phyloP scores from a whole-genome alignment of 2,113 vertebrate species.

The Dunckerocampus dactyliophorus region DNA sequence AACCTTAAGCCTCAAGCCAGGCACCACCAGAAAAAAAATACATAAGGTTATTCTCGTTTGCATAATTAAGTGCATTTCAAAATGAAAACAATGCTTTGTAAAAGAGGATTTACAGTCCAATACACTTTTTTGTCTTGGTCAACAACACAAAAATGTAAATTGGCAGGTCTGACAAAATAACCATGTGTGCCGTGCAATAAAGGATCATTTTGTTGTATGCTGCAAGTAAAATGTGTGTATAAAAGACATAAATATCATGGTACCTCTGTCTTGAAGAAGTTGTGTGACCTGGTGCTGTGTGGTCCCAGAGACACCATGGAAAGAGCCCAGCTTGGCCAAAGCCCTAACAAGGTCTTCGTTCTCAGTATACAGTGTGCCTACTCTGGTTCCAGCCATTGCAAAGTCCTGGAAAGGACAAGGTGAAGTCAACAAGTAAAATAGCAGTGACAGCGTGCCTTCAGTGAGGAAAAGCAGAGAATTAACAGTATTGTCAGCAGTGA shows the following conservation, averaged over 20 bases:
- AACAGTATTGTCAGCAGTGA: slow-evolving; percentile 4
- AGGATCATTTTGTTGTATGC: neutral
- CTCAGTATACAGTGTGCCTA: slow-evolving; percentile 86
- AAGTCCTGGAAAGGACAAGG: slow-evolving; percentile 80
- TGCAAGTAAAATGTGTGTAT: neutral
- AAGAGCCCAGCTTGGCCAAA: slow-evolving; percentile 78
- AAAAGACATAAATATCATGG: neutral
- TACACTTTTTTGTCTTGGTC: too few species aligned
- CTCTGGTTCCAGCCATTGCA: slow-evolving; percentile 83
- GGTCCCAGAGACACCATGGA: slow-evolving; percentile 83
- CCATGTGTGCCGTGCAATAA: neutral
- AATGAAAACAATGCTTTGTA: too few species aligned
- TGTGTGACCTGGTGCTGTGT: slow-evolving; percentile 85
- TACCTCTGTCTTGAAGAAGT: slow-evolving; percentile 86
- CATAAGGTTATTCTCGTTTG: too few species aligned
- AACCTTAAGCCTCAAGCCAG: too few species aligned
- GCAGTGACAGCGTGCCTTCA: slow-evolving; percentile 9
- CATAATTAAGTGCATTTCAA: too few species aligned
- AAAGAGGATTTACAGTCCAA: too few species aligned
- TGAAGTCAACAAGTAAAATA: slow-evolving; percentile 1
- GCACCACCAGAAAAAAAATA: too few species aligned
- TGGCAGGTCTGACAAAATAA: too few species aligned
- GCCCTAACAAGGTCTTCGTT: slow-evolving; percentile 83
- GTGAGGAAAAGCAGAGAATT: slow-evolving; percentile 5
- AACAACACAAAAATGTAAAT: too few species aligned